Evolutionary conservation across 2,797 vertebrate species (phyloP).

Genomic region (Phataginus tricuspis): DNA sequence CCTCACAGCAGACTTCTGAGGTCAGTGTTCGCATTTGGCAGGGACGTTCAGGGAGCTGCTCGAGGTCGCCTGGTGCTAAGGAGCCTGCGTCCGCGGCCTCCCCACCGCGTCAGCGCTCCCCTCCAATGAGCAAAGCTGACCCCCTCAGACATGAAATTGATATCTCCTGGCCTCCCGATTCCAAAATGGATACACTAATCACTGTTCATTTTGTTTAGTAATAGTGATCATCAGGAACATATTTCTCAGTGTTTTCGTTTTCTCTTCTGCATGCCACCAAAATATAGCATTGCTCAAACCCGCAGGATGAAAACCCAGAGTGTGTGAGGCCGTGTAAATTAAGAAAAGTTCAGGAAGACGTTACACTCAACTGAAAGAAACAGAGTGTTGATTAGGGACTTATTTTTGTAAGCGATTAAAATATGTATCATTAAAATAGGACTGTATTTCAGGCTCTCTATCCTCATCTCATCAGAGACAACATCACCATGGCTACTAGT

Average conservation of each 20-base stretch:
- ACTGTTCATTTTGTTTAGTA: slow-evolving; percentile 45
- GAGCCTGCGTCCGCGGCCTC: not conserved
- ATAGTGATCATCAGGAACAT: slow-evolving; percentile 62
- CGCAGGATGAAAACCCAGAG: slow-evolving; percentile 6
- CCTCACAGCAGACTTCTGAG: not conserved
- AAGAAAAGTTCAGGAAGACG: slow-evolving; percentile 68
- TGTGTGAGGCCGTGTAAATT: slow-evolving; percentile 11
- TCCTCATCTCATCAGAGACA: not conserved
- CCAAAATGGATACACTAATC: slow-evolving; percentile 53
- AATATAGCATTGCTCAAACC: slow-evolving; percentile 58
- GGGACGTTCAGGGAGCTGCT: not conserved
- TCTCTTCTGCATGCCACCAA: slow-evolving; percentile 46
- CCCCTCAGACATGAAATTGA: slow-evolving; percentile 43
- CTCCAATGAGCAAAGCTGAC: not conserved
- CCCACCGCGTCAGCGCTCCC: not conserved
- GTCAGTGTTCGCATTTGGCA: not conserved
- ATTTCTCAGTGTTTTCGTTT: slow-evolving; percentile 55
- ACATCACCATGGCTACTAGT: slow-evolving; percentile 42
- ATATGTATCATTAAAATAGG: slow-evolving; percentile 76
- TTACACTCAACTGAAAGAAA: slow-evolving; percentile 46
- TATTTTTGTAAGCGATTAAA: slow-evolving; percentile 75
- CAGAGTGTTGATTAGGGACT: slow-evolving; percentile 69
- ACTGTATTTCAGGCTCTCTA: slow-evolving; percentile 62
- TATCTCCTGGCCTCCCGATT: slow-evolving; percentile 70
- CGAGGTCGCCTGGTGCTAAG: too few relatives aligned